Percentiles rank a stretch among this genome's conserved stretches.
Conservation (phyloP, 2,113 vertebrate genomes). For the Xiphias gladius region DNA sequence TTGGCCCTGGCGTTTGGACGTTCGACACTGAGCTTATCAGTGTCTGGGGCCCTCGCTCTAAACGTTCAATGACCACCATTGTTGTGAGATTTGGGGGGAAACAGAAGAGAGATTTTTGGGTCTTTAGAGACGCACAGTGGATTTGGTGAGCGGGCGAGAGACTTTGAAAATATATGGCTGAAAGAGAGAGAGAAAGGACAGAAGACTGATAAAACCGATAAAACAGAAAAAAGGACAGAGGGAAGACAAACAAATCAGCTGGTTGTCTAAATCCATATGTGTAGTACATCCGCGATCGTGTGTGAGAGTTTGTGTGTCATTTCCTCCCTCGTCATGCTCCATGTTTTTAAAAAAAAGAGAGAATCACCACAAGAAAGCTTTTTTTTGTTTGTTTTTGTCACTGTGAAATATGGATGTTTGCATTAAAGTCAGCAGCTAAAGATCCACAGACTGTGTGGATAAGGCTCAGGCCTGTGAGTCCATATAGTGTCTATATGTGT, state of each 20-base stretch:
- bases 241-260: slow-evolving; percentile 8
- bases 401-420: background rate
- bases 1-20: slow-evolving; percentile 59
- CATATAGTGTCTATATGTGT: too few relatives aligned
- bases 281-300: background rate
- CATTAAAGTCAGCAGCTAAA: background rate
- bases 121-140: slow-evolving; percentile 43
- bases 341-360: too few relatives aligned
- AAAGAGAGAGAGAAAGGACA: background rate
- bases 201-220: slow-evolving; percentile 28
- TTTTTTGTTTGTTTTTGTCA: background rate
- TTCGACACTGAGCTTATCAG: slow-evolving; percentile 65
- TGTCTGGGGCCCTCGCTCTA: slow-evolving; percentile 51
- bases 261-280: background rate
- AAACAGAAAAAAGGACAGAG: background rate
- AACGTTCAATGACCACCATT: slow-evolving; percentile 68
- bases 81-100: slow-evolving; percentile 66
- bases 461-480: too few relatives aligned
- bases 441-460: background rate
- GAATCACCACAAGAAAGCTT: too few relatives aligned
- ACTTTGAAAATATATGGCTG: background rate
- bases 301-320: background rate
- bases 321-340: too few relatives aligned
- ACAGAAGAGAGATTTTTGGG: slow-evolving; percentile 67
- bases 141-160: slow-evolving; percentile 35